Conservation (phyloP, 2,113 vertebrate genomes). For the Mola mola region DNA sequence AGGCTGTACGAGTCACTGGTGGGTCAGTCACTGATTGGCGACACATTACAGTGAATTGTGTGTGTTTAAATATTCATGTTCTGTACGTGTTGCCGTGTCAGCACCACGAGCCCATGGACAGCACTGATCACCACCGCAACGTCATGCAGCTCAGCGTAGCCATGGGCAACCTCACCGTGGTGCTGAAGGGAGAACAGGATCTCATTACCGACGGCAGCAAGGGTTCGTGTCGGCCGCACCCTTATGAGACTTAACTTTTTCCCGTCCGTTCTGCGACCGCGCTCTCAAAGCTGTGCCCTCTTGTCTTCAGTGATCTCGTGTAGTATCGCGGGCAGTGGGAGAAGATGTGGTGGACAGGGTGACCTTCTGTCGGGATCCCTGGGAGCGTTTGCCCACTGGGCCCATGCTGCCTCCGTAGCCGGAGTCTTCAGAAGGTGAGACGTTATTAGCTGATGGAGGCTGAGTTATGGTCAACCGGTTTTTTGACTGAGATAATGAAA, state of each 20-base stretch:
- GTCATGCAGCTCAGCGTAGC: constrained; percentile 89
- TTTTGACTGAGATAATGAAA: too few relatives aligned
- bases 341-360: constrained; percentile 95
- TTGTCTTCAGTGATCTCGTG: constrained; percentile 86
- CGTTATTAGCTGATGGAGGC: background rate
- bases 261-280: background rate
- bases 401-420: constrained; percentile 83
- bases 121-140: constrained; percentile 82
- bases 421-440: constrained; percentile 86
- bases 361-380: constrained; percentile 94
- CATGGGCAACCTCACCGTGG: constrained; percentile 93
- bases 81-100: constrained; percentile 62
- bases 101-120: constrained; percentile 87
- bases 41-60: background rate
- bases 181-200: constrained; percentile 93
- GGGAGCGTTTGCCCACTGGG: constrained; percentile 94
- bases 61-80: constrained; percentile 10
- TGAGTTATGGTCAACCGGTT: background rate
- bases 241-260: background rate
- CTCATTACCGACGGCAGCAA: constrained; percentile 92
- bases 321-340: constrained; percentile 88
- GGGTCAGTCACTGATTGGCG: constrained; percentile 54
- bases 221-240: constrained; percentile 79
- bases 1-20: constrained; percentile 94
- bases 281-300: background rate